Evolutionary conservation across 1,140 invertebrate species (phyloP).

Genomic region (Caerostris extrusa): DNA sequence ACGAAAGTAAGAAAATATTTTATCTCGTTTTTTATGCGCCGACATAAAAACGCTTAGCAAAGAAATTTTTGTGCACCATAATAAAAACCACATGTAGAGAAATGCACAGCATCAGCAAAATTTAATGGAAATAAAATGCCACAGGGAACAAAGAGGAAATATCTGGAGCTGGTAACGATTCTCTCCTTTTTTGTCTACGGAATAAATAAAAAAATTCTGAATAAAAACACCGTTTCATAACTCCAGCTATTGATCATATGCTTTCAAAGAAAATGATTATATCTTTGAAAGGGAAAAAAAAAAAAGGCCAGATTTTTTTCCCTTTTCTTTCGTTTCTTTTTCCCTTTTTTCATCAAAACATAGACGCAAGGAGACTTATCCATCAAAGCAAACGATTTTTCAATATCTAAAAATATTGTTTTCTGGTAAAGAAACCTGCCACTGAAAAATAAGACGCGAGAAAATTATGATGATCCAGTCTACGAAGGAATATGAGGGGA

Average conservation of each 20-base stretch:
- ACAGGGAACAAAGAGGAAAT: not conserved
- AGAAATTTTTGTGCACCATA: not conserved
- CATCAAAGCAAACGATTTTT: slow-evolving; percentile 53
- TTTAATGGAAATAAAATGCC: slow-evolving; percentile 32
- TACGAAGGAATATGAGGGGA: not conserved
- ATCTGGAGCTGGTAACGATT: slow-evolving; percentile 5
- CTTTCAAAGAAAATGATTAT: slow-evolving; percentile 53
- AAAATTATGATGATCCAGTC: not conserved
- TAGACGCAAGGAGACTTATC: slow-evolving; percentile 37
- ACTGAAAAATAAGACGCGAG: not conserved
- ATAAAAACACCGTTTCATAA: not conserved
- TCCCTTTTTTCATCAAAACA: not conserved
- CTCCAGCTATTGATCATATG: slow-evolving; percentile 47
- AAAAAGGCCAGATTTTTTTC: not conserved
- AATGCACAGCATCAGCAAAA: not conserved
- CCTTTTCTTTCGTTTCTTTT: not conserved
- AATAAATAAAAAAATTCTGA: not conserved
- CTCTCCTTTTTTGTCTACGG: not conserved
- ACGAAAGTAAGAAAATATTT: not conserved
- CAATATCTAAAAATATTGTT: slow-evolving; percentile 42
- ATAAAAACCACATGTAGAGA: not conserved
- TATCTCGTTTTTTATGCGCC: not conserved
- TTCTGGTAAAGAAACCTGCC: slow-evolving; percentile 1
- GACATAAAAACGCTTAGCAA: not conserved
- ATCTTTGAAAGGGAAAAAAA: not conserved